These are phyloP conservation scores for Calcarius ornatus DNA, from an alignment of 2,113 vertebrate species.

Conservation along the genomic window DNA sequence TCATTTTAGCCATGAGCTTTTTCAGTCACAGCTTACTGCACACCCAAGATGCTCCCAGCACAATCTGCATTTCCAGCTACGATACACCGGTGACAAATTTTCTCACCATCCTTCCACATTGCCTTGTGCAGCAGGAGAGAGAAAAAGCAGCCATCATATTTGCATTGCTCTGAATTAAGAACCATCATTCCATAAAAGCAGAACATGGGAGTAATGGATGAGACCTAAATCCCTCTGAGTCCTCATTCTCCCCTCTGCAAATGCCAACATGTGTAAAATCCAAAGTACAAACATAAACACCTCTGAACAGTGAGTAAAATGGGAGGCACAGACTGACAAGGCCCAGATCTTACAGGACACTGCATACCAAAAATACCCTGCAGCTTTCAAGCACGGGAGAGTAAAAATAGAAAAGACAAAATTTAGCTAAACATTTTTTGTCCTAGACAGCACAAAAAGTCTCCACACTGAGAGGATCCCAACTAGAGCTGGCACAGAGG, in stretches of 20 bases:
- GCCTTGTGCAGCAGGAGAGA: background rate
- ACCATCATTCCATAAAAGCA: background rate
- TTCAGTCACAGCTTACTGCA: background rate
- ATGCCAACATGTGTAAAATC: background rate
- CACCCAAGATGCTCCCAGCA: background rate
- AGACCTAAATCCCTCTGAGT: background rate
- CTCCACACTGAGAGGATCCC: background rate
- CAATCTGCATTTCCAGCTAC: background rate
- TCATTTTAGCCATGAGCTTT: background rate
- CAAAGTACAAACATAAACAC: background rate
- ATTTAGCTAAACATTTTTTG: background rate
- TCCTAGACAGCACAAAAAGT: background rate
- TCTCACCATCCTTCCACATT: background rate
- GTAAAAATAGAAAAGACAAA: background rate
- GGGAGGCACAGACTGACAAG: background rate
- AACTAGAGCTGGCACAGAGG: background rate
- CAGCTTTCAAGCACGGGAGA: background rate
- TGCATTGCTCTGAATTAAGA: background rate
- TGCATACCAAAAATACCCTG: background rate
- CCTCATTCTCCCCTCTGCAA: accelerated
- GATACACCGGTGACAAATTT: background rate
- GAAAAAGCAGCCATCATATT: background rate
- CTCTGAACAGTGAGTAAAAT: background rate
- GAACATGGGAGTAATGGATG: background rate
- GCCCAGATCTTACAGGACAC: background rate